Percentiles rank a stretch among this genome's conserved stretches.
Evolutionary conservation across 2,797 vertebrate species (phyloP).

Genomic region (Labroides dimidiatus): DNA sequence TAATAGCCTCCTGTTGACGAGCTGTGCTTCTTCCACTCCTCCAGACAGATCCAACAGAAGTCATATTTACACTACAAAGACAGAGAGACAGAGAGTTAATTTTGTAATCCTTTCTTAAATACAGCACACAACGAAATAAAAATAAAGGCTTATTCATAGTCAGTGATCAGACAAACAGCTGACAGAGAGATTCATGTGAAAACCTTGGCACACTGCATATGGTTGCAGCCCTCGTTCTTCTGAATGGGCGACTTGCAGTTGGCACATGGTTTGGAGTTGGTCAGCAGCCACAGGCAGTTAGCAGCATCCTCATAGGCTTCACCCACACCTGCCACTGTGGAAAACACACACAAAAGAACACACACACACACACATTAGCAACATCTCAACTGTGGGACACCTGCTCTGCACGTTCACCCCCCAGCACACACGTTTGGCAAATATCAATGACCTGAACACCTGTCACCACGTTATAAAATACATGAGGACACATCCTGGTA

Average conservation of each 20-base stretch:
- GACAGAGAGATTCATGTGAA: constrained; percentile 17
- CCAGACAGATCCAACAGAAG: constrained; percentile 99
- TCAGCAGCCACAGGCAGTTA: constrained; percentile 98
- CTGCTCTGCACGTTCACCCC: constrained; percentile 11
- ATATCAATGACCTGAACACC: constrained; percentile 47
- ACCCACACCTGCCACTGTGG: constrained; percentile 94
- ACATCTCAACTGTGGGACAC: constrained; percentile 27
- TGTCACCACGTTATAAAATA: constrained; percentile 35
- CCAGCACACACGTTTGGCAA: constrained; percentile 13
- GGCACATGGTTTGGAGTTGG: constrained; percentile 97
- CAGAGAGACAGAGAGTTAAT: background rate
- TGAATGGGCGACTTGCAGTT: constrained; percentile 99
- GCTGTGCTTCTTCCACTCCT: constrained; percentile 99
- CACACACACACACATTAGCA: constrained; percentile 11
- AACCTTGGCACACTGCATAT: constrained; percentile 96
- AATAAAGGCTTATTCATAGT: background rate
- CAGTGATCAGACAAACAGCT: constrained; percentile 6
- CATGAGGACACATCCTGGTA: constrained; percentile 26
- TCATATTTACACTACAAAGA: constrained; percentile 94
- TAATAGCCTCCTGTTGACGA: constrained; percentile 99
- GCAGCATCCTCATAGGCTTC: constrained; percentile 99
- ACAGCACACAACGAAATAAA: background rate
- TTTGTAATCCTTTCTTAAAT: background rate
- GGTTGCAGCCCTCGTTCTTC: constrained; percentile 99
- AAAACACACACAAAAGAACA: constrained; percentile 37